Evolutionary conservation across 2,113 vertebrate species (phyloP).

Genomic region (Turnix velox): DNA sequence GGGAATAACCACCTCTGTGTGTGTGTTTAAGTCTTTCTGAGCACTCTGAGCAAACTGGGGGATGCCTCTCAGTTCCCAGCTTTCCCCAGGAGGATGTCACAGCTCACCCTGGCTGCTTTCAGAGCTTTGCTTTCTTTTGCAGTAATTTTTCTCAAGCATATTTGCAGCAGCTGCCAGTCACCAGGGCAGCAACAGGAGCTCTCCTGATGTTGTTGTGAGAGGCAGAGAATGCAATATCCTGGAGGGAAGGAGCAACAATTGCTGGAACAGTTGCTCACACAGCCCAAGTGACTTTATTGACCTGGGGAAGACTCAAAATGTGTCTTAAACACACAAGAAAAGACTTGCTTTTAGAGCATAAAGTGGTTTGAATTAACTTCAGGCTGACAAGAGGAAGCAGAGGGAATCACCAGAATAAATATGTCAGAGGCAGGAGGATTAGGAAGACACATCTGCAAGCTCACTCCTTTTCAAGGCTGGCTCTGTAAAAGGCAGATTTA

Average conservation of each 20-base stretch:
- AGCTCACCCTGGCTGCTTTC: not conserved
- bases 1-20: too few relatives aligned
- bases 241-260: not conserved
- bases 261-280: not conserved
- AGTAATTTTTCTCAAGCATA: not conserved
- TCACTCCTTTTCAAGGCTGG: not conserved
- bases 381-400: conserved; percentile 11
- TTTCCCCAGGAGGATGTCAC: not conserved
- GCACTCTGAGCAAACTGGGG: not conserved
- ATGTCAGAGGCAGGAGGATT: not conserved
- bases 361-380: conserved; percentile 33
- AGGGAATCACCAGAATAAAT: not conserved
- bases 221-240: not conserved
- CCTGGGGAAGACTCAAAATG: conserved; percentile 9
- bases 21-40: not conserved
- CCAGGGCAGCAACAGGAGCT: conserved; percentile 39
- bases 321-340: conserved; percentile 1
- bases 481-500: not conserved
- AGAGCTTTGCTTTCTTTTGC: not conserved
- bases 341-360: not conserved
- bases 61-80: not conserved
- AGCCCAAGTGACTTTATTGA: not conserved
- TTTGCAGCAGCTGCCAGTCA: conserved; percentile 63
- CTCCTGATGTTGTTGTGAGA: conserved; percentile 10
- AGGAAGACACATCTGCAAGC: not conserved